phyloP scores from a whole-genome alignment of 2,888 invertebrate species.

The Acanthosepion pharaonis region DNA sequence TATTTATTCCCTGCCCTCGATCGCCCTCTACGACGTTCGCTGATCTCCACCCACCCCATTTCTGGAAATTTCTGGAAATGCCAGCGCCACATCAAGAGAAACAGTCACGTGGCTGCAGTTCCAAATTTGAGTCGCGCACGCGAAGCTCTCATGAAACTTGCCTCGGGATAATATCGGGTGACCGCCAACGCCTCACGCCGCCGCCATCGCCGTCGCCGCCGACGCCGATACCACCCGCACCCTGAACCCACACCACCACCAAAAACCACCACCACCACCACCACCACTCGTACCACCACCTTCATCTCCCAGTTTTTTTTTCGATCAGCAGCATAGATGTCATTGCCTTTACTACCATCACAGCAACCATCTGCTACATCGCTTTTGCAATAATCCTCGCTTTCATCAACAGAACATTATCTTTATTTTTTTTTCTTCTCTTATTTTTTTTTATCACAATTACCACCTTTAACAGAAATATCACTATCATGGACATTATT shows the following conservation, averaged over 20 bases:
- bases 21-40: neutral
- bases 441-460: neutral
- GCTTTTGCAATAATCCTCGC: neutral
- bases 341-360: neutral
- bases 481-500: neutral
- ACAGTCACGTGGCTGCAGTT: neutral
- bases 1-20: conserved; percentile 33
- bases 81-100: neutral
- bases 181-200: neutral
- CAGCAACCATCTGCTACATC: neutral
- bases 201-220: neutral
- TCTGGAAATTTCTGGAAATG: too few relatives aligned
- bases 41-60: neutral
- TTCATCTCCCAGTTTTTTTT: neutral
- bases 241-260: neutral
- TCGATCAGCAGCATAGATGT: neutral
- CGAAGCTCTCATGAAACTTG: neutral
- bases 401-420: neutral
- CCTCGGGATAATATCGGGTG: neutral
- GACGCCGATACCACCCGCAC: neutral
- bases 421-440: neutral
- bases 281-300: neutral
- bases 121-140: neutral
- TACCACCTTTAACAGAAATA: neutral
- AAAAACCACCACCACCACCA: neutral